Percentiles rank a stretch among this genome's conserved stretches.
These are phyloP conservation scores for Linyphia triangularis DNA, from an alignment of 2,888 invertebrate genomes.

Conservation along the genomic window DNA sequence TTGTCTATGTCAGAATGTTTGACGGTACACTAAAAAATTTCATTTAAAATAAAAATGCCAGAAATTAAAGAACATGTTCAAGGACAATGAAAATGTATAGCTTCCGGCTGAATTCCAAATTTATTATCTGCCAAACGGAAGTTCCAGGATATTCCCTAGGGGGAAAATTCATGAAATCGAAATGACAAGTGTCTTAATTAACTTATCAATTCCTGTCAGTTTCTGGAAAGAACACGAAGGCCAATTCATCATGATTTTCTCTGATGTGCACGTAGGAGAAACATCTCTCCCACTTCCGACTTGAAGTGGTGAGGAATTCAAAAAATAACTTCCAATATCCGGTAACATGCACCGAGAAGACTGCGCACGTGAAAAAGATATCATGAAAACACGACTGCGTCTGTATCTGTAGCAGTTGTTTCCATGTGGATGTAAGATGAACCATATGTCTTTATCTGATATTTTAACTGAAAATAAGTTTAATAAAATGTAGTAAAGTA, in stretches of 20 bases:
- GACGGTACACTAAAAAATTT: too few species aligned
- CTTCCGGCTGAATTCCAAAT: background rate
- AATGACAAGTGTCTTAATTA: slow-evolving; percentile 49
- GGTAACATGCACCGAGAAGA: slow-evolving; percentile 1
- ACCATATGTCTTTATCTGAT: too few species aligned
- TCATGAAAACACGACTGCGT: slow-evolving; percentile 17
- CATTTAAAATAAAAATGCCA: too few species aligned
- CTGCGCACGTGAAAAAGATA: background rate
- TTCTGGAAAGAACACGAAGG: background rate
- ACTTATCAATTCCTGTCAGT: slow-evolving; percentile 34
- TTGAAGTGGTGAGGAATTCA: slow-evolving; percentile 16
- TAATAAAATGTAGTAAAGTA: too few species aligned
- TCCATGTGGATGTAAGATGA: too few species aligned
- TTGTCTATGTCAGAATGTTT: background rate
- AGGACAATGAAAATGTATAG: too few species aligned
- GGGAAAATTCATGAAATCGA: background rate
- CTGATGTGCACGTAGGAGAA: background rate
- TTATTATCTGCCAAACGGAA: background rate
- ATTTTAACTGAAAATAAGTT: too few species aligned
- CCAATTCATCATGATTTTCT: slow-evolving; percentile 43
- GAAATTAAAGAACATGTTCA: too few species aligned
- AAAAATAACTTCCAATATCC: slow-evolving; percentile 44
- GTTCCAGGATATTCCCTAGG: background rate
- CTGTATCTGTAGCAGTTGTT: background rate
- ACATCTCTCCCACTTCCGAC: slow-evolving; percentile 46